Conservation (phyloP, 2,797 vertebrate species). For the Fistularia tabacaria region DNA sequence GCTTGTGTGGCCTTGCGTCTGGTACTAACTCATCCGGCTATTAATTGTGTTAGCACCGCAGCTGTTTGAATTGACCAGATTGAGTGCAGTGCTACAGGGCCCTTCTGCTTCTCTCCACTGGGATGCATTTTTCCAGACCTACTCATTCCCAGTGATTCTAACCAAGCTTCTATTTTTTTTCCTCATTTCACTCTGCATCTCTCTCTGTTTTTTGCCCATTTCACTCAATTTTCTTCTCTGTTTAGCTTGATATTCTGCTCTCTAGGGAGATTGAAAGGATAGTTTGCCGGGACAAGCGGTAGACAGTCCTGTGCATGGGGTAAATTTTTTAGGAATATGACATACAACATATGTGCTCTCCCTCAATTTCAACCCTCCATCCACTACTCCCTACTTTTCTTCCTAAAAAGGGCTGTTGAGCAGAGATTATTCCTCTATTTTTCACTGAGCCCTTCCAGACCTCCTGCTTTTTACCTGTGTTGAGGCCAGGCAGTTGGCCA, state of each 20-base stretch:
- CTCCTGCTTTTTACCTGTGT: constrained; percentile 43
- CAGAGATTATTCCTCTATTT: too few relatives aligned
- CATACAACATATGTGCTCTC: constrained; percentile 34
- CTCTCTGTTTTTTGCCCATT: constrained; percentile 14
- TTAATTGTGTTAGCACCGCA: constrained; percentile 96
- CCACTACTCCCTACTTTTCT: constrained; percentile 24
- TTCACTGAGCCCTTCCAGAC: constrained; percentile 23
- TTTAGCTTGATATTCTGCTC: constrained; percentile 8
- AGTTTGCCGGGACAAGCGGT: constrained; percentile 11
- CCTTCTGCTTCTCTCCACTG: constrained; percentile 89
- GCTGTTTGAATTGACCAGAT: constrained; percentile 92
- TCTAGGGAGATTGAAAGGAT: constrained; percentile 13
- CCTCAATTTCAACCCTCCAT: constrained; percentile 15
- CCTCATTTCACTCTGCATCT: constrained; percentile 5
- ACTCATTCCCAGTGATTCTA: constrained; percentile 80
- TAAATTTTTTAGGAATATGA: constrained; percentile 16
- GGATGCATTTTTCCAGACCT: constrained; percentile 84
- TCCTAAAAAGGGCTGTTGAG: constrained; percentile 11
- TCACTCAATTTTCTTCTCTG: constrained; percentile 11
- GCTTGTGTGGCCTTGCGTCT: constrained; percentile 81
- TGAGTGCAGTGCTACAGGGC: constrained; percentile 88
- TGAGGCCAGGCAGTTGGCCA: constrained; percentile 43
- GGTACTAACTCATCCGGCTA: constrained; percentile 95
- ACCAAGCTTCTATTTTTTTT: constrained; percentile 47
- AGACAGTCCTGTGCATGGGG: constrained; percentile 41